Conservation (phyloP, 2,888 invertebrate genomes). For the Ametastegia equiseti region DNA sequence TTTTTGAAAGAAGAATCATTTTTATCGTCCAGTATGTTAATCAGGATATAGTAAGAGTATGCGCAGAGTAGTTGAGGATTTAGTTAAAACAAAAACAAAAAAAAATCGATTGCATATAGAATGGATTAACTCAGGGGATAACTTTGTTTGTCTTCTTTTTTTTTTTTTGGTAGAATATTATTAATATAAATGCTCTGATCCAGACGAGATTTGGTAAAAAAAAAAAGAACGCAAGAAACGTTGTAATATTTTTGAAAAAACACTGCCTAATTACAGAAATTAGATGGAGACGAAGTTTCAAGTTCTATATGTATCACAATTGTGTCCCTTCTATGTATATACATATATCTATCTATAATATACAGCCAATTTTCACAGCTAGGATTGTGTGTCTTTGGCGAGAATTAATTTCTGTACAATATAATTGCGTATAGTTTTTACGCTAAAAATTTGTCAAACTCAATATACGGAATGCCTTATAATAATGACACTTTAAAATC, state of each 20-base stretch:
- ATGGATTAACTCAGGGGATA: too few species aligned
- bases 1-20: not conserved
- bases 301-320: not conserved
- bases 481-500: too few species aligned
- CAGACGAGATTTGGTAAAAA: not conserved
- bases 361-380: not conserved
- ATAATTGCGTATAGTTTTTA: too few species aligned
- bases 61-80: not conserved
- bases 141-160: too few species aligned
- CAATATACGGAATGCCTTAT: not conserved
- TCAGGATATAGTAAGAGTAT: not conserved
- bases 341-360: too few species aligned
- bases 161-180: not conserved
- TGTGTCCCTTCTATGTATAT: not conserved
- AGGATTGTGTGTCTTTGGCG: too few species aligned
- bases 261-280: slow-evolving; percentile 13
- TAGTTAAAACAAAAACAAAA: too few species aligned
- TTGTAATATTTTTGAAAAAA: not conserved
- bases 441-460: not conserved
- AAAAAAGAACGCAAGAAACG: not conserved
- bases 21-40: not conserved
- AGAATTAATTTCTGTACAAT: not conserved
- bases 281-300: not conserved
- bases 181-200: not conserved
- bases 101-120: too few species aligned